Evolutionary conservation across 2,113 vertebrate species (phyloP).

Genomic region (Tetrao urogallus): DNA sequence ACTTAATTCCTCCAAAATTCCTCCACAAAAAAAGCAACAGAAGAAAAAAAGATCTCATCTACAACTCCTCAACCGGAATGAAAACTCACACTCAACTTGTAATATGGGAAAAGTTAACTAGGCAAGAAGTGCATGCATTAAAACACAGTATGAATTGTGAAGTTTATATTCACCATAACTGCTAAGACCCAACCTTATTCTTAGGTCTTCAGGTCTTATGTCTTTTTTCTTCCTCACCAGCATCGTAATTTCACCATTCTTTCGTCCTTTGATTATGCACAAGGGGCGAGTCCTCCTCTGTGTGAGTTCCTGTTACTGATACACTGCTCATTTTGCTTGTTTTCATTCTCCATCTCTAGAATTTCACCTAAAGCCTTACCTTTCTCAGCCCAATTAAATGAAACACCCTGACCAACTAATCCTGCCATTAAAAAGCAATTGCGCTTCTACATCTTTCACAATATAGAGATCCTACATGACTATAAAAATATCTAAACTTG

Average conservation of each 20-base stretch:
- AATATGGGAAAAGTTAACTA: not conserved
- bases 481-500: not conserved
- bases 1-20: not conserved
- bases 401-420: not conserved
- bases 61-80: not conserved
- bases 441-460: not conserved
- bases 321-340: rapidly evolving
- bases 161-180: not conserved
- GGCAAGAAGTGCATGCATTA: not conserved
- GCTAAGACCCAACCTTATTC: not conserved
- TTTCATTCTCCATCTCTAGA: not conserved
- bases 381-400: not conserved
- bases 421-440: not conserved
- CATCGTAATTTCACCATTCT: not conserved
- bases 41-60: not conserved
- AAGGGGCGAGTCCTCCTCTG: not conserved
- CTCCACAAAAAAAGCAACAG: not conserved
- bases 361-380: not conserved
- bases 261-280: rapidly evolving
- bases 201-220: not conserved
- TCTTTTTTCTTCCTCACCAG: not conserved
- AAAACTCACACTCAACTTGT: not conserved
- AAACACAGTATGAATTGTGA: rapidly evolving
- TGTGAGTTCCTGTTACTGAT: not conserved
- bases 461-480: not conserved